Conservation (phyloP, 2,113 vertebrate species). For the Microcebus tavaratra region DNA sequence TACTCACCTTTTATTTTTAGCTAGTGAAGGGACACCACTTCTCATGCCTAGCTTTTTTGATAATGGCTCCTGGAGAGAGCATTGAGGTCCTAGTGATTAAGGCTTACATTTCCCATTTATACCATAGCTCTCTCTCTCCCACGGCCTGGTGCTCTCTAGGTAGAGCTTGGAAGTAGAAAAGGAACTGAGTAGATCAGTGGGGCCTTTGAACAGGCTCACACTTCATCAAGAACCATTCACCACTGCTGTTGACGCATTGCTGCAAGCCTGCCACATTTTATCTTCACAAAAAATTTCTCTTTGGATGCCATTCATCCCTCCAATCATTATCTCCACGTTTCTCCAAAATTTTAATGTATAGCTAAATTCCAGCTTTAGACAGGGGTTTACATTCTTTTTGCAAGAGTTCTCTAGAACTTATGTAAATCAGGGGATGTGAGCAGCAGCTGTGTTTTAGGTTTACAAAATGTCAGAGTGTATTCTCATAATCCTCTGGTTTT, state of each 20-base stretch:
- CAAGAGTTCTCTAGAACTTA: background rate
- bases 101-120: background rate
- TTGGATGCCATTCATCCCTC: background rate
- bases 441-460: background rate
- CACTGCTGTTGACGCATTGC: fast-evolving
- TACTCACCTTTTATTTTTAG: background rate
- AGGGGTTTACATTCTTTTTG: background rate
- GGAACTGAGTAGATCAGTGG: background rate
- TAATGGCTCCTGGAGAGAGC: background rate
- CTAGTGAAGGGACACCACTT: background rate
- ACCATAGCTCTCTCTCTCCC: background rate
- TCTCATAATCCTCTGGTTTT: background rate
- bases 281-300: background rate
- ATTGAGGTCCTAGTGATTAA: background rate
- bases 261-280: background rate
- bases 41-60: background rate
- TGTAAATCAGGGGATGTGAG: background rate
- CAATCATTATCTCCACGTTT: background rate
- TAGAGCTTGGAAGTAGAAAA: no score
- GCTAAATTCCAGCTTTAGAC: background rate
- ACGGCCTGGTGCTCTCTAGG: background rate
- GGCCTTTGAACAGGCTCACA: fast-evolving
- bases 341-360: background rate
- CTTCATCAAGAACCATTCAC: fast-evolving
- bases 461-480: background rate